Evolutionary conservation across 2,113 vertebrate genomes (phyloP), one percentile per base, ranked within the genome.

Genomic region (Grammomys dolichurus): DNA sequence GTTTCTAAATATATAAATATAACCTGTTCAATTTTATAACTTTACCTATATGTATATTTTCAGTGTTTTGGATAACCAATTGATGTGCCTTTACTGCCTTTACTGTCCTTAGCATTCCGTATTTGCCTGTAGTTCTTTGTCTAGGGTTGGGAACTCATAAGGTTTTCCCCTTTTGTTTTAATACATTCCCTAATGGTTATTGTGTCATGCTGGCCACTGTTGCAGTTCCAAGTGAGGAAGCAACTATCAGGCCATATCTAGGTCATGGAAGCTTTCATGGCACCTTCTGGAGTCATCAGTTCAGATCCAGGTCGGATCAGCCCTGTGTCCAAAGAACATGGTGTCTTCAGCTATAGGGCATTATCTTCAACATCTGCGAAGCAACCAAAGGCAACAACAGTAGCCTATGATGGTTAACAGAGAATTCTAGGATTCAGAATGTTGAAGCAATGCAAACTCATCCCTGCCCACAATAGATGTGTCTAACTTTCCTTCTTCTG

Each of bases 361-460:
- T 60, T 60, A 26, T 56, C 22, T n/a, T 60, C n/a, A 84, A 26
- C 80, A 24, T 43, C 13, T 43, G n/a, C 7, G 24, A 26, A 84
- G 22, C 56, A 26, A 16, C 3, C 56, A 60, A 82, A 26, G 36
- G 12, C 80, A 56, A 36, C 16, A 56, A 84, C 24, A 40, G 9
- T 26, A 84, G 58, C 7, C 58, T 63, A 63, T 40, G 28, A 14
- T 43, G 58, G 51, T 51, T 51, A 70, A 70, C 36, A 76, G 7
- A 84, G 13, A 63, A 94, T 88, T 93, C 20, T 76, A 11, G 63
- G 58, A 31, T 46, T 65, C n/a, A 94, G 43, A 84, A 70, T 80
- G 5, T 51, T 77, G 75, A 95, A 78, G 48, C 40, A 43, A 92
- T 43, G 51, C 81, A 54, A n/a, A 78, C 87, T 78, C 77, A n/a